phyloP scores from a whole-genome alignment of 2,888 invertebrate genomes.

The Pandemis heparana region DNA sequence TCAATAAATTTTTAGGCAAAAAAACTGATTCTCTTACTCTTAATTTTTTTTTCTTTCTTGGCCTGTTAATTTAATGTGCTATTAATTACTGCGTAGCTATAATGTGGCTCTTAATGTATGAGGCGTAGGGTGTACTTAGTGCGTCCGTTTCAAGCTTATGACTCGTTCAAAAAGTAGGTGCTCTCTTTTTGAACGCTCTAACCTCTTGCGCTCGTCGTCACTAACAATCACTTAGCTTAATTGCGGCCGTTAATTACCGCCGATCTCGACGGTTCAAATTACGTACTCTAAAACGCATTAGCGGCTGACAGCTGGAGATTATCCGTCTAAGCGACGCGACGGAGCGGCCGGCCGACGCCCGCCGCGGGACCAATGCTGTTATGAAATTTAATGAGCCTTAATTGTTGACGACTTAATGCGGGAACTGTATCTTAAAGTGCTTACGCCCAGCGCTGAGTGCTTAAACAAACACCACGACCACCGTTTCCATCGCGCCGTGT shows the following conservation, averaged over 20 bases:
- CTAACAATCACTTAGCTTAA: slow-evolving; percentile 85
- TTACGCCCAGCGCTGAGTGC: slow-evolving; percentile 63
- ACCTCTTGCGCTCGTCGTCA: slow-evolving; percentile 69
- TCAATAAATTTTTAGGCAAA: background rate
- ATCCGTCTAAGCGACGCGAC: slow-evolving; percentile 81
- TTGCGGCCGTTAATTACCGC: slow-evolving; percentile 83
- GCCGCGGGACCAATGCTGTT: slow-evolving; percentile 74
- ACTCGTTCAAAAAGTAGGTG: slow-evolving; percentile 26
- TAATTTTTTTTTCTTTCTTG: background rate
- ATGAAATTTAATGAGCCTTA: slow-evolving; percentile 85
- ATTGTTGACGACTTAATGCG: slow-evolving; percentile 84
- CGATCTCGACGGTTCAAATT: slow-evolving; percentile 85
- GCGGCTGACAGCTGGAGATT: slow-evolving; percentile 85
- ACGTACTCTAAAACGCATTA: slow-evolving; percentile 86
- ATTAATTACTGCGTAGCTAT: slow-evolving; percentile 26
- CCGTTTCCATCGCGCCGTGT: slow-evolving; percentile 43
- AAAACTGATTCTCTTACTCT: background rate
- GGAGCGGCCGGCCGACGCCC: slow-evolving; percentile 55
- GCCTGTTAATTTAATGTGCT: background rate
- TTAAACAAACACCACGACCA: slow-evolving; percentile 68
- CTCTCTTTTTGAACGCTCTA: too few species aligned
- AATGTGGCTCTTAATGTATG: slow-evolving; percentile 26
- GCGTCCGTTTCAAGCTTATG: slow-evolving; percentile 21
- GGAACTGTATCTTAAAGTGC: slow-evolving; percentile 79
- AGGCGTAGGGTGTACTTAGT: slow-evolving; percentile 26